These are phyloP conservation scores for Orgyia antiqua DNA, from an alignment of 2,888 invertebrate genomes.

Conservation along the genomic window DNA sequence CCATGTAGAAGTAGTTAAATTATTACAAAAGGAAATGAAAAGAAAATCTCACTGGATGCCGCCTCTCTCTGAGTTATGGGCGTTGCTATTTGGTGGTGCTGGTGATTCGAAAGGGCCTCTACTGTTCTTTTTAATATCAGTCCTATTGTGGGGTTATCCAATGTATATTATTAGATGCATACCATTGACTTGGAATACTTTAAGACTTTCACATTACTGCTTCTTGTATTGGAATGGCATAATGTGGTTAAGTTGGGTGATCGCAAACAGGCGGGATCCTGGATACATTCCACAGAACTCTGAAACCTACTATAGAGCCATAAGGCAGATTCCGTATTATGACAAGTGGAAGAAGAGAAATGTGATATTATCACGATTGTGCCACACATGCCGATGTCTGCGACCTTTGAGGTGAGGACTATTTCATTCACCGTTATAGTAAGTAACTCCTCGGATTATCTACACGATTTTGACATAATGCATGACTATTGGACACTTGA, in stretches of 20 bases:
- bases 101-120: slow-evolving; percentile 94
- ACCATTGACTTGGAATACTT: slow-evolving; percentile 92
- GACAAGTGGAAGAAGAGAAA: slow-evolving; percentile 95
- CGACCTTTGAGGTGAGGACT: slow-evolving; percentile 82
- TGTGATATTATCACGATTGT: slow-evolving; percentile 87
- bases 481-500: too few species aligned
- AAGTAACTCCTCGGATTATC: too few species aligned
- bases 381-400: slow-evolving; percentile 94
- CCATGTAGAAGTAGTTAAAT: slow-evolving; percentile 89
- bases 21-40: slow-evolving; percentile 89
- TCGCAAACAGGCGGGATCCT: slow-evolving; percentile 92
- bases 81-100: slow-evolving; percentile 91
- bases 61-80: slow-evolving; percentile 92
- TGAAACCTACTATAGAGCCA: slow-evolving; percentile 92
- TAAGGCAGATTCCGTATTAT: slow-evolving; percentile 94
- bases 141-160: slow-evolving; percentile 94
- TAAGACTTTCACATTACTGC: slow-evolving; percentile 91
- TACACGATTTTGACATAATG: too few species aligned
- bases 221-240: slow-evolving; percentile 94
- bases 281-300: slow-evolving; percentile 94
- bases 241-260: slow-evolving; percentile 96
- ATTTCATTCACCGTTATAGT: too few species aligned
- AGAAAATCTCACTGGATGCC: slow-evolving; percentile 91
- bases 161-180: slow-evolving; percentile 95
- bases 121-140: slow-evolving; percentile 89